These are phyloP conservation scores for Melieria omissa DNA, from an alignment of 2,888 invertebrate species.

Conservation along the genomic window DNA sequence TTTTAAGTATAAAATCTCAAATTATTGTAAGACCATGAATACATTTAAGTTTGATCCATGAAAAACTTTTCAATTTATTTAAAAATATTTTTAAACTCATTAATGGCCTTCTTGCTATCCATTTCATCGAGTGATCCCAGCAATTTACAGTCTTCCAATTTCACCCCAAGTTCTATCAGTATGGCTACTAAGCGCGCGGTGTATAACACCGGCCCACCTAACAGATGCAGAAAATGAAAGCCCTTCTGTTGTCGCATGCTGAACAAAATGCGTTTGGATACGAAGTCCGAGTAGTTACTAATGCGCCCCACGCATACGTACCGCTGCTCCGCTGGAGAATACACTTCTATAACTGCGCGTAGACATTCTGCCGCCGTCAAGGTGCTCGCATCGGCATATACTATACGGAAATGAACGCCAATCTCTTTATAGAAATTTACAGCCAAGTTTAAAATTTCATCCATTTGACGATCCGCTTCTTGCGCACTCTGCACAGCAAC, in stretches of 20 bases:
- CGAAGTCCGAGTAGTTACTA: slow-evolving; percentile 77
- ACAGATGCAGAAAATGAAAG: slow-evolving; percentile 73
- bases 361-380: slow-evolving; percentile 76
- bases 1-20: too few species aligned
- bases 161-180: slow-evolving; percentile 73
- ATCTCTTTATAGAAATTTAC: slow-evolving; percentile 74
- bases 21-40: too few species aligned
- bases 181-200: slow-evolving; percentile 81
- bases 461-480: slow-evolving; percentile 70
- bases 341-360: slow-evolving; percentile 78
- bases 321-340: slow-evolving; percentile 72
- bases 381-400: slow-evolving; percentile 72
- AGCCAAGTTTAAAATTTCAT: slow-evolving; percentile 69
- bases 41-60: too few species aligned
- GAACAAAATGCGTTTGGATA: slow-evolving; percentile 82
- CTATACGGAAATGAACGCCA: slow-evolving; percentile 75
- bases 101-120: slow-evolving; percentile 16
- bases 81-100: slow-evolving; percentile 29
- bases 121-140: slow-evolving; percentile 24
- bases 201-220: slow-evolving; percentile 79
- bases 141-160: slow-evolving; percentile 44
- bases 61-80: slow-evolving; percentile 12
- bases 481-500: slow-evolving; percentile 68
- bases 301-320: slow-evolving; percentile 82
- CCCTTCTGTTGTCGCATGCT: slow-evolving; percentile 73